These are phyloP conservation scores for Penaeus vannamei DNA, from an alignment of 1,140 invertebrate species.

Conservation along the genomic window DNA sequence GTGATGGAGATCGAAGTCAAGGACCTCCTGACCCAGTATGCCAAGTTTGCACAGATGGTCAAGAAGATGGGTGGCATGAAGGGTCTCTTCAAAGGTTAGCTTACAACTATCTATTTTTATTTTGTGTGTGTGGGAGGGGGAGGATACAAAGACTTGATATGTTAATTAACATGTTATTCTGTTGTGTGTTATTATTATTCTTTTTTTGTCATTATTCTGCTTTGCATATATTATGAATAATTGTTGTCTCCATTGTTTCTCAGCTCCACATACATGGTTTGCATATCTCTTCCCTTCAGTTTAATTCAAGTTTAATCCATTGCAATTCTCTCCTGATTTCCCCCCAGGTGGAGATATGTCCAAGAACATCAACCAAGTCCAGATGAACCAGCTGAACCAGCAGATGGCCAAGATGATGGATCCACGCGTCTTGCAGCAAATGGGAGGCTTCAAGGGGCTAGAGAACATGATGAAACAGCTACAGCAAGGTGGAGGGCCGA, in stretches of 20 bases:
- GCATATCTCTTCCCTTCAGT: too few relatives aligned
- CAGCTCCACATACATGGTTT: too few relatives aligned
- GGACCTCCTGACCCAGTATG: slow-evolving; percentile 98
- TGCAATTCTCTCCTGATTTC: not conserved
- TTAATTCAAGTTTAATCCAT: too few relatives aligned
- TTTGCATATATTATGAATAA: too few relatives aligned
- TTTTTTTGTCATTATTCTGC: too few relatives aligned
- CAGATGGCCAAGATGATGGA: slow-evolving; percentile 99
- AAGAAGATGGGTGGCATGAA: slow-evolving; percentile 99
- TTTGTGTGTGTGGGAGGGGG: too few relatives aligned
- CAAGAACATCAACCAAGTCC: slow-evolving; percentile 97
- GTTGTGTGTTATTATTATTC: too few relatives aligned
- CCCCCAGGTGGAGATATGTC: slow-evolving; percentile 92
- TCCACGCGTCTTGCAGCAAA: slow-evolving; percentile 84
- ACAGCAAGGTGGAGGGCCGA: slow-evolving; percentile 83
- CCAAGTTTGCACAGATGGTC: slow-evolving; percentile 99
- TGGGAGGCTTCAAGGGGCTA: slow-evolving; percentile 93
- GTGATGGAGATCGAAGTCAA: slow-evolving; percentile 97
- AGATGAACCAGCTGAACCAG: slow-evolving; percentile 99
- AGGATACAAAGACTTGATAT: too few relatives aligned
- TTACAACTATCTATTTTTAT: not conserved
- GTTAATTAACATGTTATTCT: too few relatives aligned
- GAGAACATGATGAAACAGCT: slow-evolving; percentile 99
- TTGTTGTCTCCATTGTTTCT: too few relatives aligned
- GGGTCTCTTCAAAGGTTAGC: slow-evolving; percentile 90